Conservation (phyloP, 2,888 invertebrate species). For the Dendrolimus pini region DNA sequence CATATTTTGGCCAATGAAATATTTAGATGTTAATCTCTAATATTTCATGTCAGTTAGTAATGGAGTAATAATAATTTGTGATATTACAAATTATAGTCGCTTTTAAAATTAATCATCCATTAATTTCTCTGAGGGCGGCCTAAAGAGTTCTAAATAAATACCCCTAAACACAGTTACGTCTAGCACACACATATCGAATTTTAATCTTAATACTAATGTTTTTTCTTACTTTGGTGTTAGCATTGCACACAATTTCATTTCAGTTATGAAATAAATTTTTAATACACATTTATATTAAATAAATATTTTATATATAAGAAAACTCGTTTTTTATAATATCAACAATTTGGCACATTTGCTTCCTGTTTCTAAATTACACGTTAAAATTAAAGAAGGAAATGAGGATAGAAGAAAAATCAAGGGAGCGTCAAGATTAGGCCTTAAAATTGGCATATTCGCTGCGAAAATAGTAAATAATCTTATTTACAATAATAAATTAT, state of each 20-base stretch:
- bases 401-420: slow-evolving; percentile 11
- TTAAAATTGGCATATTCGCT: slow-evolving; percentile 6
- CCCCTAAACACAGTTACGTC: neutral
- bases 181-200: neutral
- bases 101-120: no score
- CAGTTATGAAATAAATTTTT: slow-evolving; percentile 25
- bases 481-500: no score
- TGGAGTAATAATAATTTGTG: no score
- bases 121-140: no score
- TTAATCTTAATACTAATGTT: slow-evolving; percentile 22
- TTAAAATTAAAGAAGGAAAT: slow-evolving; percentile 19
- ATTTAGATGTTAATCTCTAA: no score
- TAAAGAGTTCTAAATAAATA: neutral
- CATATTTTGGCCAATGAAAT: no score
- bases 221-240: slow-evolving; percentile 52
- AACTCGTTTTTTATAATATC: slow-evolving; percentile 39
- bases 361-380: slow-evolving; percentile 52
- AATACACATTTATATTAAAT: slow-evolving; percentile 20
- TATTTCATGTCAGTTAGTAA: no score
- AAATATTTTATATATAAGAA: slow-evolving; percentile 21
- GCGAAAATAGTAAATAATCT: neutral
- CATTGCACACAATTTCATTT: slow-evolving; percentile 47
- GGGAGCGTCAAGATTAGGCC: slow-evolving; percentile 10
- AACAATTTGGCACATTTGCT: slow-evolving; percentile 70
- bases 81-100: no score